Evolutionary conservation across 2,888 invertebrate genomes (phyloP).

Genomic region (Drosophila recens): DNA sequence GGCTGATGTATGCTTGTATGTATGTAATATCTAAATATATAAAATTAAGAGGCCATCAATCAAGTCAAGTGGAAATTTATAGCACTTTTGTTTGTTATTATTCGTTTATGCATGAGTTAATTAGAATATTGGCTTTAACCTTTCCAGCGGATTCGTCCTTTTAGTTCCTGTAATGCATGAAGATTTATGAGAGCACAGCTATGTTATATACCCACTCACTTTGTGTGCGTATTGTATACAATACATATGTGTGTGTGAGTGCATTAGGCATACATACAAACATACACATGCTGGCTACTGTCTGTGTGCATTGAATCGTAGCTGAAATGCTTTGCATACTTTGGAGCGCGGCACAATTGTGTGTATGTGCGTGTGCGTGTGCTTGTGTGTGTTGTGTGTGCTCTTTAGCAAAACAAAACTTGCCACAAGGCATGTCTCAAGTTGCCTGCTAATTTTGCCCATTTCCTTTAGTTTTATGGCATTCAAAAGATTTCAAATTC

Average conservation of each 20-base stretch:
- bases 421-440: conserved; percentile 35
- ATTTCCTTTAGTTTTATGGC: conserved; percentile 56
- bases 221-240: neutral
- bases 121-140: conserved; percentile 79
- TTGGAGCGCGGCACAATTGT: conserved; percentile 16
- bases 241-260: conserved; percentile 23
- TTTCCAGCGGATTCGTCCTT: conserved; percentile 56
- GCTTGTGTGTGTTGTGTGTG: conserved; percentile 6
- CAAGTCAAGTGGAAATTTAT: conserved; percentile 82
- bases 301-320: conserved; percentile 60
- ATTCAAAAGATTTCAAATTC: conserved; percentile 53
- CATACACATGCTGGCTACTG: conserved; percentile 33
- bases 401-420: conserved; percentile 23
- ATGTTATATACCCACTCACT: conserved; percentile 2
- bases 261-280: conserved; percentile 25
- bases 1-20: neutral
- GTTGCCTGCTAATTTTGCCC: conserved; percentile 56
- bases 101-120: conserved; percentile 82
- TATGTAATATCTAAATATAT: conserved; percentile 27
- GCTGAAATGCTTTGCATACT: conserved; percentile 41
- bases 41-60: conserved; percentile 69
- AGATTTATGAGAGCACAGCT: conserved; percentile 63
- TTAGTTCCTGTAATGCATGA: conserved; percentile 65
- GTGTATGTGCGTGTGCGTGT: neutral
- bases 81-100: conserved; percentile 82